Base-by-base conservation (phyloP, 2,888 invertebrate genomes). In the Exephanes ischioxanthus region DNA sequence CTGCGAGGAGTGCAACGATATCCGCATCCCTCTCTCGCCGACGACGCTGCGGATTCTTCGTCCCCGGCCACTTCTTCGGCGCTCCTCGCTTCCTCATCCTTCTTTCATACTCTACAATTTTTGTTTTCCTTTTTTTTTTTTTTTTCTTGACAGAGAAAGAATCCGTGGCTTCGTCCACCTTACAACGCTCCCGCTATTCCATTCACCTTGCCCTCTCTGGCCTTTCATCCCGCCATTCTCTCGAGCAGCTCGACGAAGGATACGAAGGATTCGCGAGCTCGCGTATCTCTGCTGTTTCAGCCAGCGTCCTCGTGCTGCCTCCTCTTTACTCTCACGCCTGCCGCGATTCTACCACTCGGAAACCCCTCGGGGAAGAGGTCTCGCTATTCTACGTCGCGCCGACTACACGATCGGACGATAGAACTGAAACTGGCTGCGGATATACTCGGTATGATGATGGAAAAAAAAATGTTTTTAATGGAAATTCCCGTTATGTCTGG, bases 211-310 rank as follows among this genome's bases (percentile, higher is more conserved):
- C 89, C 84, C 83, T 88, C 83, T 85, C 86, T 73, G 86, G 88
- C 89, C 90, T 88, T 90, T 88, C 85, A 86, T 87, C 85, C 84
- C 84, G 85, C 78, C 77, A 70, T 87, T 83, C 85, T 86, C 83
- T 80, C 85, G 61, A 71, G 45, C 51, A 76, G 75, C 83, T 86
- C 87, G 88, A 76, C 66, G 87, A 86, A 89, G 88, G 85, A 84
- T 85, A 73, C 66, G 87, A 86, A 88, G 88, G 85, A 85, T 85
- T 83, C 87, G 81, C 87, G 71, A 84, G 79, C 72, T 63, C 80
- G 68, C 72, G 71, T 82, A 67, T 77, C 61, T 80, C 33, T 30
- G 45, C 16, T 26, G 41, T 48, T 26, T 37, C 55, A 41, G 30
- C 73, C 73, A 30, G 61, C 14, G 73, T 84, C 53, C 75, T 45